Evolutionary conservation across 1,140 invertebrate genomes (phyloP).

Genomic region (Cylas formicarius): DNA sequence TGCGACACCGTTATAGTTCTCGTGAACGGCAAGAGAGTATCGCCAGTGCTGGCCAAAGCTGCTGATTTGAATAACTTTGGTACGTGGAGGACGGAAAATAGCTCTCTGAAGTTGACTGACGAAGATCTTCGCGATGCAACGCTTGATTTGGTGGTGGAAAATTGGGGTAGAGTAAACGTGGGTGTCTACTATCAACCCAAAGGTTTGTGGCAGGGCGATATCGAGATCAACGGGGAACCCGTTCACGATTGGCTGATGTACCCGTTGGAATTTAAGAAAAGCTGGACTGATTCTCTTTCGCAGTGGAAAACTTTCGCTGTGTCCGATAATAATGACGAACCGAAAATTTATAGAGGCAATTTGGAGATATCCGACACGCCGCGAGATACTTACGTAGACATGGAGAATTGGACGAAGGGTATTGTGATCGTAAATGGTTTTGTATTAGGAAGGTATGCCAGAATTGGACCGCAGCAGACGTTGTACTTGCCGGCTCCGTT

Average conservation of each 20-base stretch:
- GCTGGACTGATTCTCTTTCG: slow-evolving; percentile 36
- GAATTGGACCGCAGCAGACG: slow-evolving; percentile 50
- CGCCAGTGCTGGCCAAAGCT: slow-evolving; percentile 31
- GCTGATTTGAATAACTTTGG: slow-evolving; percentile 41
- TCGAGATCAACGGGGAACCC: slow-evolving; percentile 21
- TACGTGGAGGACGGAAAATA: slow-evolving; percentile 42
- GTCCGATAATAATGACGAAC: slow-evolving; percentile 11
- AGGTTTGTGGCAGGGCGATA: slow-evolving; percentile 21
- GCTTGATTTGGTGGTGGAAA: slow-evolving; percentile 53
- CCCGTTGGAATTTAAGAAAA: slow-evolving; percentile 48
- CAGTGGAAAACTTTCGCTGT: slow-evolving; percentile 26
- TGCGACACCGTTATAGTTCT: slow-evolving; percentile 48
- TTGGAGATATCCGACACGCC: slow-evolving; percentile 12
- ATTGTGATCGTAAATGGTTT: slow-evolving; percentile 58
- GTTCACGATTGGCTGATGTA: slow-evolving; percentile 46
- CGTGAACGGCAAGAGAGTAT: slow-evolving; percentile 41
- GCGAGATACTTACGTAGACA: slow-evolving; percentile 34
- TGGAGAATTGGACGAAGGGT: slow-evolving; percentile 47
- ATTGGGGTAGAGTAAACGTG: slow-evolving; percentile 53
- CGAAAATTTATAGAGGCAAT: slow-evolving; percentile 23
- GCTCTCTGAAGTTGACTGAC: slow-evolving; percentile 20
- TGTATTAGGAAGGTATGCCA: slow-evolving; percentile 53
- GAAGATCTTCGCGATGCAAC: slow-evolving; percentile 29
- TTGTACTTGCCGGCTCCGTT: slow-evolving; percentile 53
- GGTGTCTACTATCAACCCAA: slow-evolving; percentile 41